Base-by-base conservation (phyloP, 2,797 vertebrate species). In the Diceros bicornis region DNA sequence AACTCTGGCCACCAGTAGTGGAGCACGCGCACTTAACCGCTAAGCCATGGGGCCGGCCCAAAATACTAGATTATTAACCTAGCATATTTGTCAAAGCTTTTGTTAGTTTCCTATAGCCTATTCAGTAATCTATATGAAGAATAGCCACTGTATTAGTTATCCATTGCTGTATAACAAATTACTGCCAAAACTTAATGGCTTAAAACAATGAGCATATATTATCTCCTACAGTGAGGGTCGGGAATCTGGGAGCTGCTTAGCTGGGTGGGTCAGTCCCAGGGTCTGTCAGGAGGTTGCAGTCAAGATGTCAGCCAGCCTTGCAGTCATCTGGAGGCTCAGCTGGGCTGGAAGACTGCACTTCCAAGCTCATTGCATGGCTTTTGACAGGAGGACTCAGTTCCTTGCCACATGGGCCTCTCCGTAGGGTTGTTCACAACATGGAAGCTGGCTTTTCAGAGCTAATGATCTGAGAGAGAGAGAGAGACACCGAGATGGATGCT, bases 111-210 rank as follows among this genome's bases (percentile, higher is more conserved):
- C 62, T 95, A 18, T 8, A 71, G 13, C 27, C 61, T 62, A 0
- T 86, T 91, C 52, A 52, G 21, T 82, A 88, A 95, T 90, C 55
- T 57, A 52, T 61, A n/a, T 92, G 34, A 95, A 96, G n/a, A 91
- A 4, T 69, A 85, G 12, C 17, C 57, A 50, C 44, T 92, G 17
- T 90, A 32, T 94, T 82, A 69, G n/a, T 92, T 95, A 90, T 47
- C 7, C 13, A 34, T 74, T 94, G 52, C n/a, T 83, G 2, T 69
- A 12, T 94, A 92, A 75, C 7, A 79, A 71, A 55, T 94, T 79
- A 68, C 20, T 93, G 18, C 84, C 23, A 74, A 94, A 93, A 95
- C 27, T 16, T 62, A 92, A 32, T 68, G 47, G 17, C n/a, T 77
- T 64, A 88, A 96, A 61, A 41, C 44, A 84, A 29, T 4, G 41